A percentile compares a stretch with the other conserved stretches of the same genome.
Evolutionary conservation across 2,888 invertebrate species (phyloP).

Genomic region (Heteropelma amictum): DNA sequence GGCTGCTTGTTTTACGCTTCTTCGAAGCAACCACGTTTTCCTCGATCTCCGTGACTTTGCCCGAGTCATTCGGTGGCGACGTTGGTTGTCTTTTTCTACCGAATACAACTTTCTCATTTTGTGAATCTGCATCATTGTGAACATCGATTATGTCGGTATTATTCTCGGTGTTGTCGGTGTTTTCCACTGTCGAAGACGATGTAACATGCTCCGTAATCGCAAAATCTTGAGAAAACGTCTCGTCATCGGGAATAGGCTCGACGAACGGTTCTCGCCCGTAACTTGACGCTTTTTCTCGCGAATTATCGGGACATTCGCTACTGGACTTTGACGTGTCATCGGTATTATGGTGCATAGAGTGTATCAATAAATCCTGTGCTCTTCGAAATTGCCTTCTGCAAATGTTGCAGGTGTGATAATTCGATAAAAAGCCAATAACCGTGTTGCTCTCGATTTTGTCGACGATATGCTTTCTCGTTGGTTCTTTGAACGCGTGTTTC

Average conservation of each 20-base stretch:
- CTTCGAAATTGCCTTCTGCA: slow-evolving; percentile 4
- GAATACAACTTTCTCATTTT: not conserved
- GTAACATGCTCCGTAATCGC: not conserved
- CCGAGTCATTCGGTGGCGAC: not conserved
- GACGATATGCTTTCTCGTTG: not conserved
- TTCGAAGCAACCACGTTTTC: not conserved
- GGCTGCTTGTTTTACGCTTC: not conserved
- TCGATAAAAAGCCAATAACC: not conserved
- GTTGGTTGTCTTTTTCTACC: slow-evolving; percentile 3
- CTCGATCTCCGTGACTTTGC: not conserved
- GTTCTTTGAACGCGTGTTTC: not conserved
- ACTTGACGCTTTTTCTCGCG: not conserved
- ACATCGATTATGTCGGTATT: too few species aligned
- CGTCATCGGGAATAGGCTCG: not conserved
- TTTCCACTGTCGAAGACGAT: not conserved
- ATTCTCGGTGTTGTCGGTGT: too few species aligned
- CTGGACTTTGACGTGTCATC: not conserved
- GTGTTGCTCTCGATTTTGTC: not conserved
- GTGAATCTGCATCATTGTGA: too few species aligned
- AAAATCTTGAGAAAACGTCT: not conserved
- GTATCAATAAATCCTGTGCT: slow-evolving; percentile 19
- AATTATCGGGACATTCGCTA: not conserved
- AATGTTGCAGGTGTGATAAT: not conserved
- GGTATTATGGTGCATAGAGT: slow-evolving; percentile 16
- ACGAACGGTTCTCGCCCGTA: not conserved